Evolutionary conservation across 2,888 invertebrate genomes (phyloP), one percentile per base, ranked within the genome.

Genomic region (Chironomus tentans): DNA sequence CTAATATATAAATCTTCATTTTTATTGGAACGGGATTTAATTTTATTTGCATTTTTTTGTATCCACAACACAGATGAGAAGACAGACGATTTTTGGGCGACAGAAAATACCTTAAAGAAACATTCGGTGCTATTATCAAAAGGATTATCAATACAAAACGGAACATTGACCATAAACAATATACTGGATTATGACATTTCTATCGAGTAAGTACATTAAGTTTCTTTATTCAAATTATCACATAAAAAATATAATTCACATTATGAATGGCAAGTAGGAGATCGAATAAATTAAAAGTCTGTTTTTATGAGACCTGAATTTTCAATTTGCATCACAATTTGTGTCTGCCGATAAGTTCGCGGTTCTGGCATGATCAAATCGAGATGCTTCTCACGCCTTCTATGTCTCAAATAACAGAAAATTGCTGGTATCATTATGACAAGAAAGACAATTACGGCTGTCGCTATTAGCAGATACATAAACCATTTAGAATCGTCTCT

Each of bases 101-200:
- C 91, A 38, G 93, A 94, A 83, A 90, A 91, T 61, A 84, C 84
- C 2, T 80, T 84, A 4, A 81, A 79, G 76, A 80, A 81, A 5
- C 84, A 84, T 84, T 89, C 92, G 21, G 84, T 89, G 5, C 85
- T 98, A 68, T 88, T 98, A 13, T 91, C 94, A 10, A 92, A 95
- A 81, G 97, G 98, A 21, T 90, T 98, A 79, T 95, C 96, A 12
- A 87, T 98, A 13, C 91, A 92, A 56, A 91, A 93, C 77, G 90
- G 93, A 0, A 80, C 82, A n/a, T 92, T 97, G 1, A 91, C 93
- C 13, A 76, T 76, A 10, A 76, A 69, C 46, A 76, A 76, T 18
- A 76, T 76, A 10, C 50, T 76, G 28, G 76, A 76, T 10, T 69
- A 76, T 21, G 76, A 76, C n/a, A 76, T 76, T 18, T 62, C 76